phyloP scores from a whole-genome alignment of 2,113 vertebrate species.

The Haliaeetus leucogaster region DNA sequence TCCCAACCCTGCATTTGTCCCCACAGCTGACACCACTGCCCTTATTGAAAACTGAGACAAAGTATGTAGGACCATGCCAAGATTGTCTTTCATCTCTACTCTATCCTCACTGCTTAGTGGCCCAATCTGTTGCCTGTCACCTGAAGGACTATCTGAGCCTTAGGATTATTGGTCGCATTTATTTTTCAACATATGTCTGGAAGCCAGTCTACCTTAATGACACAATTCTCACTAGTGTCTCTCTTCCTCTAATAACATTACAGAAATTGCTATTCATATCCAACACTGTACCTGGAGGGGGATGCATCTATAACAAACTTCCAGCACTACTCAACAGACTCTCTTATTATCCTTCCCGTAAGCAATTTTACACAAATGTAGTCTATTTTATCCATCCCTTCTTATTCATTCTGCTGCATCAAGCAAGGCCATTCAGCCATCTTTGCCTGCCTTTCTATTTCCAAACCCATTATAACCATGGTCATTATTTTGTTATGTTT shows the following conservation, averaged over 20 bases:
- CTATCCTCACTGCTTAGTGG: not conserved
- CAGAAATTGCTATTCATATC: constrained; percentile 50
- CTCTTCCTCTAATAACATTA: constrained; percentile 26
- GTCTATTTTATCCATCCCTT: not conserved
- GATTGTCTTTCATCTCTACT: not conserved
- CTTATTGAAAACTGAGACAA: not conserved
- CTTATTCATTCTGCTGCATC: not conserved
- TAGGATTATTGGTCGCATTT: constrained; percentile 20
- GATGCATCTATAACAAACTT: constrained; percentile 16
- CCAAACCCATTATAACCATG: not conserved
- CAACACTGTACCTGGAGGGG: not conserved
- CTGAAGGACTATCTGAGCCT: not conserved
- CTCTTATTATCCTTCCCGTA: not conserved
- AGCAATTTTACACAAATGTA: constrained; percentile 10
- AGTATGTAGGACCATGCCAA: not conserved
- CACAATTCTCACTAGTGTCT: not conserved
- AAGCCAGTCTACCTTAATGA: constrained; percentile 36
- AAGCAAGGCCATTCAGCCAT: not conserved
- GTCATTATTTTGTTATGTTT: not conserved
- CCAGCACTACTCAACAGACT: not conserved
- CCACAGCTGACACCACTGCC: not conserved
- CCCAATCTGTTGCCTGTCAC: constrained; percentile 20
- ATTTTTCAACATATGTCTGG: constrained; percentile 31
- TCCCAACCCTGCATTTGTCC: not conserved
- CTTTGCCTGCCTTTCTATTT: not conserved